These are phyloP conservation scores for Ellobium chinense DNA, from an alignment of 2,888 invertebrate species.

Conservation along the genomic window DNA sequence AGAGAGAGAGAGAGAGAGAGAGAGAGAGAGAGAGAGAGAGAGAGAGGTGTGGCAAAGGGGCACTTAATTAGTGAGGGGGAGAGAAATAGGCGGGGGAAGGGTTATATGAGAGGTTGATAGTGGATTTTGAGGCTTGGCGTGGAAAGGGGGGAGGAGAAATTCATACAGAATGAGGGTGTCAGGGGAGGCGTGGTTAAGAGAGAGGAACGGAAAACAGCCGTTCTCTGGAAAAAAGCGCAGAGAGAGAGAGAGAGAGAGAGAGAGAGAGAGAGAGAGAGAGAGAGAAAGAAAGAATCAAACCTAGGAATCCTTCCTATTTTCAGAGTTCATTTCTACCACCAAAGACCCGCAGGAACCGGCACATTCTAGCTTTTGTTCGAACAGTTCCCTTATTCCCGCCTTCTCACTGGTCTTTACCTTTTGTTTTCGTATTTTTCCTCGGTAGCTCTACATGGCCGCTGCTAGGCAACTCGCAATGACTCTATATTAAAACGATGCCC, in stretches of 20 bases:
- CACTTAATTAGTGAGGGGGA: too few relatives aligned
- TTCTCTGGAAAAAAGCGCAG: not conserved
- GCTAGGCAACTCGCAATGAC: too few relatives aligned
- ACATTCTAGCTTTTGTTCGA: too few relatives aligned
- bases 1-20: slow-evolving; percentile 12
- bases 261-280: not conserved
- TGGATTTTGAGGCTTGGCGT: not conserved
- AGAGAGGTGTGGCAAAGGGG: not conserved
- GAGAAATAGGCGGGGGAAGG: not conserved
- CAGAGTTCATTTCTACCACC: too few relatives aligned
- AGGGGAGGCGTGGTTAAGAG: not conserved
- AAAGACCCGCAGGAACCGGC: too few relatives aligned
- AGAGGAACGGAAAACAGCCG: slow-evolving; percentile 5
- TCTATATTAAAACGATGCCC: too few relatives aligned
- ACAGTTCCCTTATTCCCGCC: too few relatives aligned
- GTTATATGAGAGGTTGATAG: not conserved
- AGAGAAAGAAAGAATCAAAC: too few relatives aligned
- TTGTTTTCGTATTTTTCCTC: too few relatives aligned
- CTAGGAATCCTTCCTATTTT: too few relatives aligned
- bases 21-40: not conserved
- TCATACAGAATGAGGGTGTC: not conserved
- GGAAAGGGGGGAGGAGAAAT: not conserved
- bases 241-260: not conserved
- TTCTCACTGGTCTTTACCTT: too few relatives aligned
- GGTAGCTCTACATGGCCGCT: too few relatives aligned